These are phyloP conservation scores for Apamea sordens DNA, from an alignment of 2,888 invertebrate species.

Conservation along the genomic window DNA sequence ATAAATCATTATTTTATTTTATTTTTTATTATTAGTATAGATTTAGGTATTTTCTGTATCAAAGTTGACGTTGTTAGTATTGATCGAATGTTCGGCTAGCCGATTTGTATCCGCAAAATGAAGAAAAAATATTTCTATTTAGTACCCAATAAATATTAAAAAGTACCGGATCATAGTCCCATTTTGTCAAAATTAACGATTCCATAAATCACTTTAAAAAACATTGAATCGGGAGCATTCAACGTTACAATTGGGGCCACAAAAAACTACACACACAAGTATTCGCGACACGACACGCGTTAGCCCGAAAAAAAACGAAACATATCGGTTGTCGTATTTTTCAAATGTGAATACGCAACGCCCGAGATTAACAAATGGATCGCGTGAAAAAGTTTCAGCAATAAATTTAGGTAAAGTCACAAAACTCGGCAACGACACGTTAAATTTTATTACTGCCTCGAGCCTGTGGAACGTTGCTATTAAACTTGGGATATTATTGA, in stretches of 20 bases:
- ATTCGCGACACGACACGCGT: constrained; percentile 42
- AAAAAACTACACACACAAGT: constrained; percentile 58
- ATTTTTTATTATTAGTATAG: too few relatives aligned
- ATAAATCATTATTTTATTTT: too few relatives aligned
- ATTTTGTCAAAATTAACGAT: constrained; percentile 44
- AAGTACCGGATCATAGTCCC: constrained; percentile 8
- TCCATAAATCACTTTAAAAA: constrained; percentile 46
- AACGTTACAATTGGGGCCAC: constrained; percentile 48
- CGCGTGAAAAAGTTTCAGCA: constrained; percentile 83
- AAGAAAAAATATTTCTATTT: not conserved
- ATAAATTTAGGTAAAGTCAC: constrained; percentile 85
- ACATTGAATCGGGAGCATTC: constrained; percentile 22
- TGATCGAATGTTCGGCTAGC: not conserved
- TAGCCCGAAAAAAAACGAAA: constrained; percentile 56
- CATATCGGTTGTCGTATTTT: constrained; percentile 73
- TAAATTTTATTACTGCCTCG: constrained; percentile 86
- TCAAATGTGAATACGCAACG: constrained; percentile 73
- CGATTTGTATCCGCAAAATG: not conserved
- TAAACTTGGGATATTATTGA: constrained; percentile 88
- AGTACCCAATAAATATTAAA: constrained; percentile 4
- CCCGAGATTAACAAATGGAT: constrained; percentile 84
- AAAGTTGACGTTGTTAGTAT: not conserved
- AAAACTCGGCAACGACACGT: constrained; percentile 84
- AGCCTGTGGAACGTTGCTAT: constrained; percentile 79
- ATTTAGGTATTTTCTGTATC: not conserved